Conservation (phyloP, 2,797 vertebrate species). For the Lindbergichthys nudifrons region DNA sequence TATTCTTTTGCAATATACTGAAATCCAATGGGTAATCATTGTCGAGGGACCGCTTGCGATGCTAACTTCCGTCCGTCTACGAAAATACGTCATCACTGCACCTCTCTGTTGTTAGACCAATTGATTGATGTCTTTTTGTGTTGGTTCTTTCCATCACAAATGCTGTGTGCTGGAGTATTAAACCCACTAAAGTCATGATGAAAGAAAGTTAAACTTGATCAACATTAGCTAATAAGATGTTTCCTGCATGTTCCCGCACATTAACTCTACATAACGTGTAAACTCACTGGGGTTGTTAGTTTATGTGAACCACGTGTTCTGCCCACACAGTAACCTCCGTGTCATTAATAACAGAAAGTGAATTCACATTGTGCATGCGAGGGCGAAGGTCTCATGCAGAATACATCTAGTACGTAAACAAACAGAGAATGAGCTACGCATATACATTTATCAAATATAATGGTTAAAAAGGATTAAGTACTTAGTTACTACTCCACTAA, state of each 20-base stretch:
- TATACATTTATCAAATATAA: background rate
- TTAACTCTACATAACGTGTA: background rate
- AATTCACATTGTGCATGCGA: background rate
- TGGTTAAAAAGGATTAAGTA: constrained; percentile 5
- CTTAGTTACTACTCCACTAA: background rate
- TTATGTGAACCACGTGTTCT: background rate
- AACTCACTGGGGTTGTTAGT: background rate
- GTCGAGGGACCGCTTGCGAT: no score
- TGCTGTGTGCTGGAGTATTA: background rate
- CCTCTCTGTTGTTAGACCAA: no score
- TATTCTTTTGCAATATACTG: no score
- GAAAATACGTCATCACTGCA: no score
- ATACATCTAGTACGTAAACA: background rate
- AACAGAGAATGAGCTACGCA: background rate
- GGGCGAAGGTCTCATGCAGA: constrained; percentile 2
- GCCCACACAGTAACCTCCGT: background rate
- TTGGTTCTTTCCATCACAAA: background rate
- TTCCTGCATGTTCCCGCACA: background rate
- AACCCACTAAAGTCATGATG: background rate
- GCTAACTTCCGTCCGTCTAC: no score
- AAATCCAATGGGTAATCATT: no score
- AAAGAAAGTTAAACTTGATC: background rate
- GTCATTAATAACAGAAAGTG: background rate
- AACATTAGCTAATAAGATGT: background rate
- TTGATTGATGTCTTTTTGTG: no score